Base-by-base conservation (phyloP, 53 echinoderm and acorn worm genomes). In the Antedon mediterranea region DNA sequence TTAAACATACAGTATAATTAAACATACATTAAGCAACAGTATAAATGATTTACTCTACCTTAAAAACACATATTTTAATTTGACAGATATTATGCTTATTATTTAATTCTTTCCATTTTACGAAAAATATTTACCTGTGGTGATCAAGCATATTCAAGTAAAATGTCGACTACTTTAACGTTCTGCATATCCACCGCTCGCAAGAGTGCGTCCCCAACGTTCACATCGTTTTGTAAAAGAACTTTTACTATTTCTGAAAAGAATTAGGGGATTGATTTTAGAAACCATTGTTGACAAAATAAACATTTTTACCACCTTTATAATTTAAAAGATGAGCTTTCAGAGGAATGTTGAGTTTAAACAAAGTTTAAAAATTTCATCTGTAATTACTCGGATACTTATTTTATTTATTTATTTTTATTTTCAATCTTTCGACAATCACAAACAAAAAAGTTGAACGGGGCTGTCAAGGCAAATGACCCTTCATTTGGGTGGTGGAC, bases 171-270 rank as follows among this genome's bases (percentile, higher is more conserved):
- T 1, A 89, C 94, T 32, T 94, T 89, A 15, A 83, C 88, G 43
- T 91, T 91, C 74, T 94, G 90, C 27, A 79, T 76, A n/a, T 94
- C 94, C 9, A 94, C 94, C 0, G 94, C 94, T 33, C 91, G 77
- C 30, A 94, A 28, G 31, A 94, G 79, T 29, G 94, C 86, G 70
- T 94, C 94, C 18, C 87, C 89, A 23, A 94, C 83, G 6, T 78
- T 43, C 0, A 84, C 94, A 0, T 79, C 73, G 33, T 83, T 86
- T 31, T 91, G 90, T 1, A 94, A 76, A 4, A 98, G 86, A 0
- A 90, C 77, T 74, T 90, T 90, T 31, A 98, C 84, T 30, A 92
- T 88, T 43, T 93, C 98, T 98, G 85, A 0, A 75, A 71, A 37
- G 75, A 81, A 57, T 9, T n/a, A n/a, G n/a, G n/a, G n/a, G n/a